These are phyloP conservation scores for Fundulus diaphanus DNA, from an alignment of 2,797 vertebrate genomes.

Conservation along the genomic window DNA sequence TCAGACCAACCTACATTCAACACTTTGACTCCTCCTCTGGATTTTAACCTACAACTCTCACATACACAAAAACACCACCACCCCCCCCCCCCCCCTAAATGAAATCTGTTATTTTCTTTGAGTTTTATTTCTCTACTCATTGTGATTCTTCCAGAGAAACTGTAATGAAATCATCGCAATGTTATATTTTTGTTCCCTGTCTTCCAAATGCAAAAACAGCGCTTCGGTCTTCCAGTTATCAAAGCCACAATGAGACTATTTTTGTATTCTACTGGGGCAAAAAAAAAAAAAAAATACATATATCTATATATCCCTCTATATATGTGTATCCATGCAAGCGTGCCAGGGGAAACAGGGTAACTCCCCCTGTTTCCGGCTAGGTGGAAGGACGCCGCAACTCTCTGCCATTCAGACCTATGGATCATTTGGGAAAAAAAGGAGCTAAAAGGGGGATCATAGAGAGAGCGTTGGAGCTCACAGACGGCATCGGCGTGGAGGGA, in stretches of 20 bases:
- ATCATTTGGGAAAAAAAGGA: slow-evolving; percentile 35
- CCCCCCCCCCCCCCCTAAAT: not conserved
- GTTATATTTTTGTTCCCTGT: slow-evolving; percentile 60
- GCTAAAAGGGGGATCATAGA: slow-evolving; percentile 28
- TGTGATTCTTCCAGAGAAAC: slow-evolving; percentile 80
- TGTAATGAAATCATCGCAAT: slow-evolving; percentile 65
- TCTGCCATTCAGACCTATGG: slow-evolving; percentile 49
- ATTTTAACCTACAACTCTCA: slow-evolving; percentile 44
- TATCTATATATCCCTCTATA: slow-evolving; percentile 69
- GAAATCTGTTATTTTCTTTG: slow-evolving; percentile 26
- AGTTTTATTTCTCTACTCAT: slow-evolving; percentile 73
- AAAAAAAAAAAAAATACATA: slow-evolving; percentile 74
- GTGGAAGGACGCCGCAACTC: slow-evolving; percentile 48
- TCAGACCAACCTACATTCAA: slow-evolving; percentile 14
- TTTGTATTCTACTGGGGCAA: slow-evolving; percentile 76
- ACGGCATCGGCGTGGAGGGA: slow-evolving; percentile 52
- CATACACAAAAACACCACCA: slow-evolving; percentile 26
- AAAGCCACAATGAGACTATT: slow-evolving; percentile 84
- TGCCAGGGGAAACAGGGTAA: slow-evolving; percentile 52
- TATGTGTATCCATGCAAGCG: slow-evolving; percentile 72
- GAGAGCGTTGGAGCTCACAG: slow-evolving; percentile 33
- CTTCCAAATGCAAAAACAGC: slow-evolving; percentile 81
- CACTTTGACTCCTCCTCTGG: slow-evolving; percentile 47
- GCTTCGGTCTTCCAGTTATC: slow-evolving; percentile 83
- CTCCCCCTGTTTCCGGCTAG: slow-evolving; percentile 49